A percentile compares a stretch with the other conserved stretches of the same genome.
phyloP scores from a whole-genome alignment of 1,140 invertebrate genomes.

The Acyrthosiphon pisum region DNA sequence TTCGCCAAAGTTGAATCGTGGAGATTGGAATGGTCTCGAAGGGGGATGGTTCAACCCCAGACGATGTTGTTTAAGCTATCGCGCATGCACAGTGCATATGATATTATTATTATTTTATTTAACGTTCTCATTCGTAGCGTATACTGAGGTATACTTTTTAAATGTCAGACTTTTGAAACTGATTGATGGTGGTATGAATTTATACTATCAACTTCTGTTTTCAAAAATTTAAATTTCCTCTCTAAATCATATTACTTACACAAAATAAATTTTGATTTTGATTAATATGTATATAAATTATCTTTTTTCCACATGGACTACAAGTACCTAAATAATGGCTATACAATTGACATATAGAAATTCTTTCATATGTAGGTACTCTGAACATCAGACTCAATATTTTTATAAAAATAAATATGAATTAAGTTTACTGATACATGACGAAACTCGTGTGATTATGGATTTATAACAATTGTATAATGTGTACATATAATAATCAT shows the following conservation, averaged over 20 bases:
- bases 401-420: too few species aligned
- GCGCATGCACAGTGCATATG: neutral
- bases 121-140: neutral
- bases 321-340: neutral
- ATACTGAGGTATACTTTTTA: neutral
- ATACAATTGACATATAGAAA: neutral
- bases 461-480: too few species aligned
- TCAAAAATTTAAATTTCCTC: neutral
- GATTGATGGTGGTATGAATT: constrained; percentile 5
- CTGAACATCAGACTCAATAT: neutral
- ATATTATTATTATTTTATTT: constrained; percentile 17
- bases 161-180: neutral
- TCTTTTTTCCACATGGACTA: neutral
- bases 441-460: too few species aligned
- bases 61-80: neutral
- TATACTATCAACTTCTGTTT: neutral
- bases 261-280: neutral
- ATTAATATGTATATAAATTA: neutral
- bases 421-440: too few species aligned
- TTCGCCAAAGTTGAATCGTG: neutral
- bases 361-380: neutral
- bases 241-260: too few species aligned
- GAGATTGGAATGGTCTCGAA: constrained; percentile 18
- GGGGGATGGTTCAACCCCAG: neutral
- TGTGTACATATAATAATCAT: too few species aligned